Evolutionary conservation across 2,888 invertebrate genomes (phyloP).

Genomic region (Junonia oenone): DNA sequence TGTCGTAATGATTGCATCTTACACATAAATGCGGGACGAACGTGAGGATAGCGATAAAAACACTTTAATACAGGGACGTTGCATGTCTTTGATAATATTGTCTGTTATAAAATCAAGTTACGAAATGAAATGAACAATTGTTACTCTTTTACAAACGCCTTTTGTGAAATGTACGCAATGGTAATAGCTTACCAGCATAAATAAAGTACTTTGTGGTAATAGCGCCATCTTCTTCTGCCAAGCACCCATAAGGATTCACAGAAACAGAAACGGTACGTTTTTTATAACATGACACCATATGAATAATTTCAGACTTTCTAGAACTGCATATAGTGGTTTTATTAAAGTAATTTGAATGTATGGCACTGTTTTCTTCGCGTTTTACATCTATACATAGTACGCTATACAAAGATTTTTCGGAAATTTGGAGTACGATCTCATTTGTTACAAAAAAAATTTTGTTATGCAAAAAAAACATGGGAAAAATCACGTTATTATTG

Average conservation of each 20-base stretch:
- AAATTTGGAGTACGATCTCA: too few relatives aligned
- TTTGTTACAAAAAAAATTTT: too few relatives aligned
- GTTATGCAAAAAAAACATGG: too few relatives aligned
- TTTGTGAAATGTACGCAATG: too few relatives aligned
- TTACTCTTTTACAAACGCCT: too few relatives aligned
- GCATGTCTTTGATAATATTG: too few relatives aligned
- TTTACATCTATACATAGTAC: neutral
- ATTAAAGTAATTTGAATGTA: neutral
- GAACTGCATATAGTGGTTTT: constrained; percentile 34
- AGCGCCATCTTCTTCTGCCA: too few relatives aligned
- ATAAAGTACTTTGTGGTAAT: too few relatives aligned
- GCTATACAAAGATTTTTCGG: neutral
- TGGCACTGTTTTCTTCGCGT: neutral
- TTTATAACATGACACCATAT: constrained; percentile 37
- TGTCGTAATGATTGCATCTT: constrained; percentile 14
- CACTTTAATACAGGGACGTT: constrained; percentile 30
- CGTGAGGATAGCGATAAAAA: constrained; percentile 29
- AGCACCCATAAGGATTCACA: constrained; percentile 22
- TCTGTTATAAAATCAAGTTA: too few relatives aligned
- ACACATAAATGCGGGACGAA: neutral
- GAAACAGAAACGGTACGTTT: constrained; percentile 33
- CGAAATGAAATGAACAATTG: too few relatives aligned
- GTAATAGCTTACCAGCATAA: too few relatives aligned
- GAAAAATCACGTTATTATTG: too few relatives aligned
- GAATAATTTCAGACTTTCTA: constrained; percentile 39